phyloP scores from a whole-genome alignment of 2,888 invertebrate species.

The Trachelus iudaicus region DNA sequence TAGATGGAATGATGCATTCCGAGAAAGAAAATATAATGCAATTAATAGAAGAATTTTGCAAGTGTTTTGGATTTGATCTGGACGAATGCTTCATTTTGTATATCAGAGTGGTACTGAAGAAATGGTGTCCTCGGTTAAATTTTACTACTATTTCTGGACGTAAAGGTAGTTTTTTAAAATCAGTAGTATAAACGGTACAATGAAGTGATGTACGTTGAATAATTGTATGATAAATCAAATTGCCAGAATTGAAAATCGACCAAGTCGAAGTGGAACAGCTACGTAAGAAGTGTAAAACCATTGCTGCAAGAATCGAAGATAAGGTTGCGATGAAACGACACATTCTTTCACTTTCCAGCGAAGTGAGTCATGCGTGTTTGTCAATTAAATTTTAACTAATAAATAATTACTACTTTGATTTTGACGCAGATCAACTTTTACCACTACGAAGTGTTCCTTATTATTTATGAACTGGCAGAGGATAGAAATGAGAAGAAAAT shows the following conservation, averaged over 20 bases:
- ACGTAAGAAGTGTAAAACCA: conserved; percentile 51
- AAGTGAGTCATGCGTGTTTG: conserved; percentile 32
- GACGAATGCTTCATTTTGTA: conserved; percentile 61
- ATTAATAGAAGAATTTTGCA: conserved; percentile 64
- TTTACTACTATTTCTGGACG: conserved; percentile 23
- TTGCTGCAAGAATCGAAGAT: conserved; percentile 55
- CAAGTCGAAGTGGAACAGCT: conserved; percentile 50
- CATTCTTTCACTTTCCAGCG: conserved; percentile 47
- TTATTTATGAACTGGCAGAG: conserved; percentile 61
- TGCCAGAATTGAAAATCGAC: conserved; percentile 45
- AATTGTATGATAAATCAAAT: neutral
- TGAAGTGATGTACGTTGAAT: conserved; percentile 32
- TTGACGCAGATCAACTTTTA: conserved; percentile 66
- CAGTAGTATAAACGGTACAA: conserved; percentile 28
- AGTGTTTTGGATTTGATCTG: conserved; percentile 62
- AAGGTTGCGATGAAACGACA: conserved; percentile 45
- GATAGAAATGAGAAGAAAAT: conserved; percentile 44
- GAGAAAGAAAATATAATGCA: conserved; percentile 45
- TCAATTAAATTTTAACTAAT: conserved; percentile 5
- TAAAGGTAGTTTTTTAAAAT: conserved; percentile 31
- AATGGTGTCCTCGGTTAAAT: conserved; percentile 64
- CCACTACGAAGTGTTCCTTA: conserved; percentile 68
- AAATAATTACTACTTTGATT: neutral
- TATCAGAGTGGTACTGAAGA: conserved; percentile 57
- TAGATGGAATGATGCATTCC: conserved; percentile 47